Evolutionary conservation across 2,113 vertebrate species (phyloP).

Genomic region (Pterocles gutturalis): DNA sequence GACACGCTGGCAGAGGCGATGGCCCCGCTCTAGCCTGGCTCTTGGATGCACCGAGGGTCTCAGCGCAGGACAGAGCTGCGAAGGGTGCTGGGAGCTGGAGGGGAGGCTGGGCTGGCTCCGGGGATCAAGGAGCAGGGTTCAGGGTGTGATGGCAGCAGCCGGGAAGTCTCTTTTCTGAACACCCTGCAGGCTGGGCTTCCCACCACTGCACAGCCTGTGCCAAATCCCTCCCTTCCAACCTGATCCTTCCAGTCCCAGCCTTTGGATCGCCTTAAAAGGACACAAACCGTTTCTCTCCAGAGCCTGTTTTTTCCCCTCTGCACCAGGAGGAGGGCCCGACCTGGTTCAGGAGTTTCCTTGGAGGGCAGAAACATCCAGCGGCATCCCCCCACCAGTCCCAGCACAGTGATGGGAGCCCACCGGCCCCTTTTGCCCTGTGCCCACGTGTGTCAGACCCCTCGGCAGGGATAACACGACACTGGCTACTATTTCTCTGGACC

Average conservation of each 20-base stretch:
- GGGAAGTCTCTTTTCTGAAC: neutral
- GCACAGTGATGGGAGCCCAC: rapidly evolving
- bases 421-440: neutral
- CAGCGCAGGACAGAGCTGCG: neutral
- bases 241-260: neutral
- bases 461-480: rapidly evolving
- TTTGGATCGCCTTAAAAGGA: constrained; percentile 78
- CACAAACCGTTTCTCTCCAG: neutral
- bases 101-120: neutral
- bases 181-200: neutral
- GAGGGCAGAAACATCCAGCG: neutral
- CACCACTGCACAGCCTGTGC: neutral
- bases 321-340: neutral
- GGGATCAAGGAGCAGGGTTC: neutral
- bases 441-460: neutral
- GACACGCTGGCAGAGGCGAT: neutral
- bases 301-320: neutral
- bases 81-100: neutral
- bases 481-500: neutral
- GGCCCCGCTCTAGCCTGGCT: neutral
- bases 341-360: neutral
- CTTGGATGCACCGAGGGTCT: neutral
- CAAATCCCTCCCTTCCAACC: constrained; percentile 44
- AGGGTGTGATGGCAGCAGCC: neutral
- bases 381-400: neutral